Base-by-base conservation (phyloP, 2,888 invertebrate genomes). In the Drosophila mayaguana region DNA sequence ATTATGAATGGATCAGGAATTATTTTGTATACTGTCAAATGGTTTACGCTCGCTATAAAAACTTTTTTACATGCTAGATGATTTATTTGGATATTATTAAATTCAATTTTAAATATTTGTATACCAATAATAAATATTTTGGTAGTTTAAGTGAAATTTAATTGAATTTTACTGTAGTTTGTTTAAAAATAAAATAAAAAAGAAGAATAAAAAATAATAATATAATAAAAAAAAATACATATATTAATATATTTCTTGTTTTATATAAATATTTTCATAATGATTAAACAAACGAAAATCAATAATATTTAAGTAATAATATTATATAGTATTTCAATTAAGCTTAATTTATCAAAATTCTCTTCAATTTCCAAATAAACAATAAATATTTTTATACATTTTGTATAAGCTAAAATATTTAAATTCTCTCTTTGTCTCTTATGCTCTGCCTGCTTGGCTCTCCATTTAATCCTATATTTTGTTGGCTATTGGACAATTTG, bases 1-100 rank as follows among this genome's bases (percentile, higher is more conserved):
- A 34, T 22, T 40, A 40, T 40, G 20, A 67, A 28, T n/a, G 18
- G 22, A 42, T 18, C 8, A 6, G 46, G 18, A 64, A 54, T 40
- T 64, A 46, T 40, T 20, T 11, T 16, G 7, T 28, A 12, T 28
- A 12, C 28, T 28, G 18, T 51, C 36, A 28, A 40, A 20, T 20
- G 20, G 40, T 40, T 50, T 50, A 16, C 7, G 11, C 18, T 32
- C n/a, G 28, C n/a, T 3, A 14, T 22, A 22, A 11, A 1, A 16
- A 16, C 8, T 48, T 25, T 48, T 50, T 18, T 32, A 11, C 9
- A 4, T 46, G 2, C 9, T 28, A 25, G 9, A 25, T 12, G 5
- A 43, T 25, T 25, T 46, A 25, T 46, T 46, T 0, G 8, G 9
- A 9, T 25, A 4, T 25, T 16, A 16, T 46, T 9, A 11, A 28